A percentile compares a stretch with the other conserved stretches of the same genome.
Conservation (phyloP, 2,888 invertebrate genomes). For the Pseudococcus viburni region DNA sequence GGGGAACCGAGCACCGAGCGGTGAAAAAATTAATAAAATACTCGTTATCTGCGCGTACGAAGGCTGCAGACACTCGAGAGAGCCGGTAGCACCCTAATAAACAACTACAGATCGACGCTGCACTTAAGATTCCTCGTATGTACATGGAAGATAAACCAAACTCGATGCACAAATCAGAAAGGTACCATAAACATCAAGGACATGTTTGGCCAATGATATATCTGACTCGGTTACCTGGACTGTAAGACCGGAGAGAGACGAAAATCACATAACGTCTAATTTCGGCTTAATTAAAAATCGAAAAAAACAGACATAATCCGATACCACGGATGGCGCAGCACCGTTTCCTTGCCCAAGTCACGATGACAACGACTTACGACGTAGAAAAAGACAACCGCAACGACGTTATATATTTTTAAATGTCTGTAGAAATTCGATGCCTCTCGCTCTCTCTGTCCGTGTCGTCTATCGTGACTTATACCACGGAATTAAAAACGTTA, state of each 20-base stretch:
- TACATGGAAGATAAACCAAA: neutral
- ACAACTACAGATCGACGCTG: neutral
- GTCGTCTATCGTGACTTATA: conserved; percentile 29
- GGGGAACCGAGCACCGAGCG: neutral
- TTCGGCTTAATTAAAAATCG: conserved; percentile 47
- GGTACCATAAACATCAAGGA: neutral
- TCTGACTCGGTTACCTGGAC: conserved; percentile 2
- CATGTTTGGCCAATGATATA: conserved; percentile 6
- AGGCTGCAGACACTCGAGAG: neutral
- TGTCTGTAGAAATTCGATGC: conserved; percentile 30
- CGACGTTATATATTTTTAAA: conserved; percentile 51
- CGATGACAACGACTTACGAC: conserved; percentile 35
- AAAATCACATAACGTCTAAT: conserved; percentile 30
- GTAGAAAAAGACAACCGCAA: neutral
- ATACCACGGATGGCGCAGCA: neutral
- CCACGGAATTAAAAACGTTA: conserved; percentile 33
- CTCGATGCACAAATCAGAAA: neutral
- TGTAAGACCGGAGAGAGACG: neutral
- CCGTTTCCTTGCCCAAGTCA: conserved; percentile 36
- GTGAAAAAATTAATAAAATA: conserved; percentile 19
- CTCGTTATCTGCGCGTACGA: neutral
- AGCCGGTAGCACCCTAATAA: neutral
- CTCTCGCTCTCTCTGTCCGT: neutral
- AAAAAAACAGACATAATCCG: neutral
- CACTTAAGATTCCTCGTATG: neutral